phyloP scores from a whole-genome alignment of 2,888 invertebrate genomes.

The Melanostoma mellinum region DNA sequence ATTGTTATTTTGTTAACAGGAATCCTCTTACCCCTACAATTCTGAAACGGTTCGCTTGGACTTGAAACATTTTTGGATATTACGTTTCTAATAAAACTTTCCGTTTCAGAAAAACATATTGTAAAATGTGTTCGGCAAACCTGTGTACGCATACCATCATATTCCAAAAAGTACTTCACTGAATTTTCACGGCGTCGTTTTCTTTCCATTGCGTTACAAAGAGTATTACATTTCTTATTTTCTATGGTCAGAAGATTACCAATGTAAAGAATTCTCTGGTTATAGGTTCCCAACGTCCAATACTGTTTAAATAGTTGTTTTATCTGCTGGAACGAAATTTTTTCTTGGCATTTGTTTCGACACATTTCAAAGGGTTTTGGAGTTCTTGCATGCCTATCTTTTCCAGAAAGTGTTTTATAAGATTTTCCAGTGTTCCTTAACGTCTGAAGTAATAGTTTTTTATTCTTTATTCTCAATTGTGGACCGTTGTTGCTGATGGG shows the following conservation, averaged over 20 bases:
- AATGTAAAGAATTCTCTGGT: slow-evolving; percentile 17
- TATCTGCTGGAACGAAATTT: slow-evolving; percentile 21
- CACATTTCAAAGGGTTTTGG: slow-evolving; percentile 8
- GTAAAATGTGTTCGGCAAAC: slow-evolving; percentile 11
- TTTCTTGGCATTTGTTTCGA: slow-evolving; percentile 8
- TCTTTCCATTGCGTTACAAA: not conserved
- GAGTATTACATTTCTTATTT: slow-evolving; percentile 28
- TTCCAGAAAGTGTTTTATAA: slow-evolving; percentile 19
- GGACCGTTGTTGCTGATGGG: not conserved
- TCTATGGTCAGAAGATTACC: slow-evolving; percentile 12
- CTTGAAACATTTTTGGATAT: slow-evolving; percentile 28
- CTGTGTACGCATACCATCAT: slow-evolving; percentile 13
- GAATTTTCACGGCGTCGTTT: not conserved
- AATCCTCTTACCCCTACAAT: slow-evolving; percentile 10
- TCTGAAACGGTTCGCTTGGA: slow-evolving; percentile 24
- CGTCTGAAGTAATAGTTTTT: slow-evolving; percentile 18
- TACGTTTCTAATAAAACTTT: slow-evolving; percentile 26
- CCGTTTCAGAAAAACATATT: slow-evolving; percentile 23
- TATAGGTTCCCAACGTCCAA: slow-evolving; percentile 15
- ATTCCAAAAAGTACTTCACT: slow-evolving; percentile 21
- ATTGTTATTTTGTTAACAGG: slow-evolving; percentile 8
- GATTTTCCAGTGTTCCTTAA: slow-evolving; percentile 21
- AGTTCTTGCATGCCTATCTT: slow-evolving; percentile 19
- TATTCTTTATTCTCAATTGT: not conserved
- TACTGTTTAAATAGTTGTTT: slow-evolving; percentile 11